Evolutionary conservation across 2,888 invertebrate genomes (phyloP).

Genomic region (Tenthredo distinguenda): DNA sequence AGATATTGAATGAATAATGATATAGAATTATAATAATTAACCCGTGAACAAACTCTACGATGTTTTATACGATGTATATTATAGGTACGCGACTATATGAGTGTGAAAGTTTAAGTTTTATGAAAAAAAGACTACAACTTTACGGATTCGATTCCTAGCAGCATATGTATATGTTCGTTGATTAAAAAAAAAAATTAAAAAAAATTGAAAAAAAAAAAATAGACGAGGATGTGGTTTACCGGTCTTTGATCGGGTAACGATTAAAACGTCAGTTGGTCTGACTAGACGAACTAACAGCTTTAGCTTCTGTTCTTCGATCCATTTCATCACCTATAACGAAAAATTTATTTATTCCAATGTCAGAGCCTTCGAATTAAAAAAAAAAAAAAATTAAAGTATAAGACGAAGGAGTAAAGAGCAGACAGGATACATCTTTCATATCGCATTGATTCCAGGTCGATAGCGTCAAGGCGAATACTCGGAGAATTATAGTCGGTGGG

Average conservation of each 20-base stretch:
- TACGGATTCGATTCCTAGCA: conserved; percentile 13
- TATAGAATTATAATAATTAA: conserved; percentile 61
- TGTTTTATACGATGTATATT: not conserved
- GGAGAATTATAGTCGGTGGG: too few species aligned
- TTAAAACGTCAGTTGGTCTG: conserved; percentile 12
- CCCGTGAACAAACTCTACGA: not conserved
- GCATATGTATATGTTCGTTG: not conserved
- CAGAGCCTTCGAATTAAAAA: not conserved
- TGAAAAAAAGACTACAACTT: conserved; percentile 23
- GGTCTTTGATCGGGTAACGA: conserved; percentile 23
- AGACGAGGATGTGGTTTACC: conserved; percentile 33
- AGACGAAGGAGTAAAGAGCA: not conserved
- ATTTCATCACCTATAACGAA: not conserved
- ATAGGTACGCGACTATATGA: not conserved
- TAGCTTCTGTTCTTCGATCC: not conserved
- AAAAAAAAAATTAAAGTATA: not conserved
- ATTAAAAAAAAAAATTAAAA: not conserved
- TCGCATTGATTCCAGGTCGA: not conserved
- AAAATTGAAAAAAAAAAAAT: not conserved
- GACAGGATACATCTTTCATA: not conserved
- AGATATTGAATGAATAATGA: conserved; percentile 62
- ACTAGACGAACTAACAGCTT: not conserved
- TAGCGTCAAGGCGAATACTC: not conserved
- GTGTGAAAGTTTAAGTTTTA: not conserved
- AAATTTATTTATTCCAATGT: not conserved